These are phyloP conservation scores for Drosophila pallidifrons DNA, from an alignment of 1,140 invertebrate genomes.

Conservation along the genomic window DNA sequence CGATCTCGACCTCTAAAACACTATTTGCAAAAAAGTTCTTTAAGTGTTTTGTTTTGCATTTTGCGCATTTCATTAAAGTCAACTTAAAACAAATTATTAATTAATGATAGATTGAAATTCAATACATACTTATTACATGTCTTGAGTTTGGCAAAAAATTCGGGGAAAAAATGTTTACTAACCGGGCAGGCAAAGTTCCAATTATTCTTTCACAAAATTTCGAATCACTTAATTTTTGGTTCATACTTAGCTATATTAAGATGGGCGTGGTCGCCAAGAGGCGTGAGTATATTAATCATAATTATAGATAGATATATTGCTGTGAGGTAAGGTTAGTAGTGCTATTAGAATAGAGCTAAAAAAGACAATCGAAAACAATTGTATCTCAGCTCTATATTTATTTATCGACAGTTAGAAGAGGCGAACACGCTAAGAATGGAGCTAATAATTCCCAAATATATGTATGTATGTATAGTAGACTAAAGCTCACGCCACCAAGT, in stretches of 20 bases:
- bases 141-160: slow-evolving; percentile 42
- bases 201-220: slow-evolving; percentile 33
- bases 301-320: slow-evolving; percentile 6
- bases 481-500: slow-evolving; percentile 26
- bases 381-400: slow-evolving; percentile 26
- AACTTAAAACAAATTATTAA: slow-evolving; percentile 56
- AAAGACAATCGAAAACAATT: background rate
- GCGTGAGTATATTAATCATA: slow-evolving; percentile 10
- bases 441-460: slow-evolving; percentile 12
- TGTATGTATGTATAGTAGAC: background rate
- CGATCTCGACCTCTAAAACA: slow-evolving; percentile 44
- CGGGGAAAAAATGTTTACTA: slow-evolving; percentile 40
- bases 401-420: slow-evolving; percentile 17
- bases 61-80: slow-evolving; percentile 3
- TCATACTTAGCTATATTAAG: slow-evolving; percentile 52
- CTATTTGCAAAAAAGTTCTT: slow-evolving; percentile 39
- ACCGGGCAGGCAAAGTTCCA: slow-evolving; percentile 54
- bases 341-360: slow-evolving; percentile 31
- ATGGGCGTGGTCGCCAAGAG: slow-evolving; percentile 24
- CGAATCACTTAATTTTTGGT: slow-evolving; percentile 1
- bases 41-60: slow-evolving; percentile 3
- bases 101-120: slow-evolving; percentile 37
- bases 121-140: slow-evolving; percentile 39
- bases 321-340: slow-evolving; percentile 30
- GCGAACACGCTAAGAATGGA: slow-evolving; percentile 23